Base-by-base conservation (phyloP, 2,797 vertebrate genomes). In the Dendrocincla tyrannina region DNA sequence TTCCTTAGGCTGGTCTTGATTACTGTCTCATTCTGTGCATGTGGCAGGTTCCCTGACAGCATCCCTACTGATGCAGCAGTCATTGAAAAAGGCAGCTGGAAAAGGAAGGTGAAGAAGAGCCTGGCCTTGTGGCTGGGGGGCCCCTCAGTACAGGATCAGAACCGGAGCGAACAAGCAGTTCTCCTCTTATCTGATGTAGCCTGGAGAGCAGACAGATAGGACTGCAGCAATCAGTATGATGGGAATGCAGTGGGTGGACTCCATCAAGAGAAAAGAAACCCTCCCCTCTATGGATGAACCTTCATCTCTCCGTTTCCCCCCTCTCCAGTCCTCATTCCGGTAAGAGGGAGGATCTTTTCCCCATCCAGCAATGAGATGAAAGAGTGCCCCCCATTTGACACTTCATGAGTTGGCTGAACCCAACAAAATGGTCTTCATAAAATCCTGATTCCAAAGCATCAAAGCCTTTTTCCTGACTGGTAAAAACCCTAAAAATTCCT, bases 401-500 rank as follows among this genome's bases (percentile, higher is more conserved):
- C 96, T 97, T 95, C 92, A 94, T 93, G 97, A 96, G 95, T 85
- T 97, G 97, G 97, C 96, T 97, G 97, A 97, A 97, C 96, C 97
- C 91, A 95, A 91, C 94, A 83, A 94, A 92, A 81, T 95, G 96
- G 88, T 95, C 95, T 97, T 97, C 97, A 97, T 97, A 97, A 97
- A 97, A 97, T 94, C 87, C 90, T 85, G 92, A 97, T 93, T 96
- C 95, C 53, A 69, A 91, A 97, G 95, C 96, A 96, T 97, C 97
- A 97, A 97, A 97, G 97, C 91, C 52, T 97, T 97, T 97, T 95
- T 96, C 44, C 83, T 92, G 85, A 96, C 95, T 97, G 97, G 97
- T 97, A 96, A 96, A 97, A 97, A 80, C 94, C 96, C 96, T 97
- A 97, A 97, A 97, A 95, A 97, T 96, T 97, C 96, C 96, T 96